Evolutionary conservation across 2,797 vertebrate genomes (phyloP).

Genomic region (Neosilurus hyrtlii): DNA sequence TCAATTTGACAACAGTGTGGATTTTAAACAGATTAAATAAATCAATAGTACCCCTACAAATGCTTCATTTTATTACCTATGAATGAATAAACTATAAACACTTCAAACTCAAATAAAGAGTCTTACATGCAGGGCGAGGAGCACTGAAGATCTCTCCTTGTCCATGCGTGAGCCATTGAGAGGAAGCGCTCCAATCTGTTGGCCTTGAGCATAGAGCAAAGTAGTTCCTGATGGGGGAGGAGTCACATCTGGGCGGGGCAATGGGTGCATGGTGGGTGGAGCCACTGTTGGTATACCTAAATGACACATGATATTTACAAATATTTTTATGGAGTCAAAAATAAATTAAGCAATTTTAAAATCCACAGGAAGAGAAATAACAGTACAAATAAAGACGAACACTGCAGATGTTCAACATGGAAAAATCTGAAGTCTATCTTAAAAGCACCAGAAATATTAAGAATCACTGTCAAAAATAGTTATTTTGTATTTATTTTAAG

Average conservation of each 20-base stretch:
- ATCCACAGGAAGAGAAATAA: not conserved
- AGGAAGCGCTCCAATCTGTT: constrained; percentile 89
- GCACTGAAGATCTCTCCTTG: constrained; percentile 76
- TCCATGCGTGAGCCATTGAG: constrained; percentile 85
- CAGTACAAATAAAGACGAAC: not conserved
- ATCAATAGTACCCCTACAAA: not conserved
- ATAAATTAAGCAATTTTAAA: not conserved
- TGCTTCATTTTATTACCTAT: not conserved
- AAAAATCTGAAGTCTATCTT: not conserved
- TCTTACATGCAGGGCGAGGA: constrained; percentile 88
- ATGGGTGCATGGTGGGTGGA: constrained; percentile 75
- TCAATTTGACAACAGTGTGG: not conserved
- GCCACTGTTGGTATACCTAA: constrained; percentile 85
- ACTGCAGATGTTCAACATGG: not conserved
- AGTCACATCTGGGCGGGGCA: constrained; percentile 81
- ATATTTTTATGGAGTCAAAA: constrained; percentile 6
- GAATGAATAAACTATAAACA: not conserved
- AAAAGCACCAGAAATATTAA: not conserved
- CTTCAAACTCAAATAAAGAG: not conserved
- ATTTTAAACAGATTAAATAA: not conserved
- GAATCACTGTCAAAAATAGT: not conserved
- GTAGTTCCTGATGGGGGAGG: constrained; percentile 76
- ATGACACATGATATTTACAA: not conserved
- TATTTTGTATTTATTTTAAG: not conserved
- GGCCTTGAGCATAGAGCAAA: constrained; percentile 92